Evolutionary conservation across 2,888 invertebrate genomes (phyloP).

Genomic region (Koerneria pararmatus): DNA sequence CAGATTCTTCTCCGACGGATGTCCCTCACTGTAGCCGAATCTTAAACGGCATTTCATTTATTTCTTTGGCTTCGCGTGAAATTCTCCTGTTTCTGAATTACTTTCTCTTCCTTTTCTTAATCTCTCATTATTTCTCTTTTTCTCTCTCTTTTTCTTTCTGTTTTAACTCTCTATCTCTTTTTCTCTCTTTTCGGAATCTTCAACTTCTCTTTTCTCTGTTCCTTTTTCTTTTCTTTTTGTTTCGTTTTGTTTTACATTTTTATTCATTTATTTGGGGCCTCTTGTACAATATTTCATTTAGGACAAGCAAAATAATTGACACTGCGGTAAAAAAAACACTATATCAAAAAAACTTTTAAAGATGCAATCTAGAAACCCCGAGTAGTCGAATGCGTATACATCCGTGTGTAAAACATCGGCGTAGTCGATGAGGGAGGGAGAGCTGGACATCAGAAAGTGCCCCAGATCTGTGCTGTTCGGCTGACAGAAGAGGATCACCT

Average conservation of each 20-base stretch:
- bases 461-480: slow-evolving; percentile 51
- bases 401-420: slow-evolving; percentile 33
- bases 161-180: not conserved
- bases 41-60: slow-evolving; percentile 25
- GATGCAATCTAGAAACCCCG: slow-evolving; percentile 38
- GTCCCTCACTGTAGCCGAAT: slow-evolving; percentile 46
- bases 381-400: slow-evolving; percentile 48
- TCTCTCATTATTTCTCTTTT: not conserved
- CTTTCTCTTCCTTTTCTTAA: not conserved
- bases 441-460: slow-evolving; percentile 28
- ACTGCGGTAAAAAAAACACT: too few species aligned
- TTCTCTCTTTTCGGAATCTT: not conserved
- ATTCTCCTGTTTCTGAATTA: too few species aligned
- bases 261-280: too few species aligned
- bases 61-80: too few species aligned
- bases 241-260: too few species aligned
- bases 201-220: too few species aligned
- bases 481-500: slow-evolving; percentile 48
- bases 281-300: too few species aligned
- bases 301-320: too few species aligned
- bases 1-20: slow-evolving; percentile 41
- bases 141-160: not conserved
- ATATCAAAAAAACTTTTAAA: too few species aligned
- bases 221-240: too few species aligned
- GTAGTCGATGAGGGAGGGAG: slow-evolving; percentile 29